These are phyloP conservation scores for Drosophila nigritarsus DNA, from an alignment of 2,888 invertebrate species.

Conservation along the genomic window DNA sequence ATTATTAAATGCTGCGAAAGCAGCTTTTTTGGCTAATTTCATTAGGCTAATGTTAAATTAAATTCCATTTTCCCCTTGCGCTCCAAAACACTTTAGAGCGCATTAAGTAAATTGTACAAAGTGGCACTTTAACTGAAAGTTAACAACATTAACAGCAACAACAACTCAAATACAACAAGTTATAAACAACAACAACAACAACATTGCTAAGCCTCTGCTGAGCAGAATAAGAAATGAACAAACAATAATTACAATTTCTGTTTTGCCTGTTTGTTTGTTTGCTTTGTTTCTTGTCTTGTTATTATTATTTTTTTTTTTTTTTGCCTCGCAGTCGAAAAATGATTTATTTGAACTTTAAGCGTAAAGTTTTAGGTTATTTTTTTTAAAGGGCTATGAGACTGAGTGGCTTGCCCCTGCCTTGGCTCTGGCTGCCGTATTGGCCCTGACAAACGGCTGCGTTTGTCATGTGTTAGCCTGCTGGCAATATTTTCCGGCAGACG, in stretches of 20 bases:
- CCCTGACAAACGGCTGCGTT: slow-evolving; percentile 80
- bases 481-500: slow-evolving; percentile 77
- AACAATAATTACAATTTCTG: slow-evolving; percentile 66
- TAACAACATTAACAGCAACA: slow-evolving; percentile 61
- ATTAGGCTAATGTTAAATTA: slow-evolving; percentile 26
- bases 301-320: background rate
- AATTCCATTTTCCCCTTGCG: slow-evolving; percentile 9
- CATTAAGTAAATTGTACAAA: slow-evolving; percentile 70
- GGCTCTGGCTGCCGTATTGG: slow-evolving; percentile 42
- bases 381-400: slow-evolving; percentile 17
- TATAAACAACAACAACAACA: slow-evolving; percentile 37
- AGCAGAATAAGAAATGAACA: slow-evolving; percentile 30
- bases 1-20: background rate
- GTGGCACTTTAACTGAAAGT: slow-evolving; percentile 68
- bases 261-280: background rate
- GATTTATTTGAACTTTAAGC: slow-evolving; percentile 51
- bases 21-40: slow-evolving; percentile 6
- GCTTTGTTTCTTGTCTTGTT: background rate
- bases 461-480: slow-evolving; percentile 78
- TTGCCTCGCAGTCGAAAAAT: slow-evolving; percentile 23
- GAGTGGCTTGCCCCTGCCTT: slow-evolving; percentile 6
- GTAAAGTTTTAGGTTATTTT: slow-evolving; percentile 24
- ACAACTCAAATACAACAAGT: slow-evolving; percentile 50
- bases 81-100: slow-evolving; percentile 34
- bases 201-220: slow-evolving; percentile 39